phyloP scores from a whole-genome alignment of 2,113 vertebrate genomes.

The Cheirogaleus medius region DNA sequence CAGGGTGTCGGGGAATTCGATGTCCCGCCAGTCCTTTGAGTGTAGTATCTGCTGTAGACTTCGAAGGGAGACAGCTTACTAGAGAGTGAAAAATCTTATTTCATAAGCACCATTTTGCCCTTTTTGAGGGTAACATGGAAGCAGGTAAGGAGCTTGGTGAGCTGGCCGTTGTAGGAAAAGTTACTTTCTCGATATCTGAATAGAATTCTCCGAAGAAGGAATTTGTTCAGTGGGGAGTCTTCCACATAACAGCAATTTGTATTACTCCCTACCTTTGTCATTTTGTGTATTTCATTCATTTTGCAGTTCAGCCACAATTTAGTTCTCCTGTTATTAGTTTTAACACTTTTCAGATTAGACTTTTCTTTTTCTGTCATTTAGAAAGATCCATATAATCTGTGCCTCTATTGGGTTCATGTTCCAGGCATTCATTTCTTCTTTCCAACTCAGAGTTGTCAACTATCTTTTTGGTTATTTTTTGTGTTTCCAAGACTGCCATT shows the following conservation, averaged over 20 bases:
- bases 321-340: accelerated
- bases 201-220: neutral
- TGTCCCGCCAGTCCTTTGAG: neutral
- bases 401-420: accelerated
- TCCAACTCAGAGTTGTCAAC: neutral
- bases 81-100: neutral
- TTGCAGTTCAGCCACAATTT: neutral
- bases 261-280: accelerated
- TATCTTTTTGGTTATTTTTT: accelerated
- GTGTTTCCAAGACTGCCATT: accelerated
- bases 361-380: neutral
- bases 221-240: accelerated
- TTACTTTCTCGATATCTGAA: neutral
- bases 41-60: neutral
- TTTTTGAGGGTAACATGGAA: neutral
- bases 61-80: neutral
- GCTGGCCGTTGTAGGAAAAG: neutral
- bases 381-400: accelerated
- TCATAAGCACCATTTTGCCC: neutral
- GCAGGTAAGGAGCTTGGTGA: neutral
- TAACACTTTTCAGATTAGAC: neutral
- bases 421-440: neutral
- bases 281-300: accelerated
- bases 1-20: too few species aligned
- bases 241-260: accelerated